A percentile compares a stretch with the other conserved stretches of the same genome.
phyloP scores from a whole-genome alignment of 2,888 invertebrate genomes.

The Hoplodrina blanda region DNA sequence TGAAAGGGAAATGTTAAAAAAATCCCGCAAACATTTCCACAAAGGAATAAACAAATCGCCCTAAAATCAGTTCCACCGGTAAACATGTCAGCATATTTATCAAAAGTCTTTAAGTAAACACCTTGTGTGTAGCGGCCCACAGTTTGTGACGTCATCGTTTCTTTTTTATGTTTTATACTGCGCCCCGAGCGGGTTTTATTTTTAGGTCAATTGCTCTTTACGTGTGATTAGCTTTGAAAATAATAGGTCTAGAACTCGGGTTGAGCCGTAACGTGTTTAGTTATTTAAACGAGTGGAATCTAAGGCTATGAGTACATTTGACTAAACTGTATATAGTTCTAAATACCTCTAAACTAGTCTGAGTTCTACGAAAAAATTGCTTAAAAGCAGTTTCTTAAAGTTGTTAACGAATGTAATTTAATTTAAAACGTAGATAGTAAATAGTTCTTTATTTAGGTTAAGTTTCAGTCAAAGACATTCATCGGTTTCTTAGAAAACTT shows the following conservation, averaged over 20 bases:
- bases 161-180: constrained; percentile 47
- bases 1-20: constrained; percentile 13
- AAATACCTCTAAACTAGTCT: no score
- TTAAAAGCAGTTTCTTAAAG: no score
- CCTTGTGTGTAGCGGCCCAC: constrained; percentile 17
- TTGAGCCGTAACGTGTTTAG: not conserved
- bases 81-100: constrained; percentile 45
- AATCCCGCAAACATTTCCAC: not conserved
- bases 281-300: not conserved
- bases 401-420: no score
- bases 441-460: no score
- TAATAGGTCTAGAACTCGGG: constrained; percentile 12
- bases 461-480: no score
- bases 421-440: no score
- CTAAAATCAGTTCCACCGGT: constrained; percentile 27
- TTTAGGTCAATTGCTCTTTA: constrained; percentile 66
- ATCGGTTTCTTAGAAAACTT: no score
- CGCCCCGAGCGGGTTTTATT: constrained; percentile 52
- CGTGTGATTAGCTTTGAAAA: constrained; percentile 55
- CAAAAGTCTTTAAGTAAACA: constrained; percentile 45
- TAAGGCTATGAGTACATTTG: not conserved
- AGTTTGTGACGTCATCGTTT: constrained; percentile 35
- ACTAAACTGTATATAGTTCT: not conserved
- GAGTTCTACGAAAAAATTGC: no score
- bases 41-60: constrained; percentile 29